Conservation (phyloP, 30 jellyfish, hydroid and myxozoan genomes). For the Sanderia malayensis region DNA sequence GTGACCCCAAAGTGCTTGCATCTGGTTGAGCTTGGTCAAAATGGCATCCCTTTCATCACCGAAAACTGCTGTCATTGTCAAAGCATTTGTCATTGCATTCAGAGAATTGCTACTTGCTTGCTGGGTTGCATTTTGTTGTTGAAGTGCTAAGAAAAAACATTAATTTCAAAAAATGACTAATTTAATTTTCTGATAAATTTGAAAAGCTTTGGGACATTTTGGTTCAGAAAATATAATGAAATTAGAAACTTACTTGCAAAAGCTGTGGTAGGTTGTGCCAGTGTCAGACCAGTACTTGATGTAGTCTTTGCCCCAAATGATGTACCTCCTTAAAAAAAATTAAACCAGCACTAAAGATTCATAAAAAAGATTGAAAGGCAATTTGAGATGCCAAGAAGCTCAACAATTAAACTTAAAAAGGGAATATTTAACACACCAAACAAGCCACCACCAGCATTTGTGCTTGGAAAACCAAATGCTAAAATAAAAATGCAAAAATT, state of each 20-base stretch:
- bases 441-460: neutral
- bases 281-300: slow-evolving; percentile 50
- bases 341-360: no score
- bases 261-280: slow-evolving; percentile 21
- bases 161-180: no score
- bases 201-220: no score
- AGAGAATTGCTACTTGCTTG: slow-evolving; percentile 61
- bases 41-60: slow-evolving; percentile 89
- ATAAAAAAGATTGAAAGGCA: no score
- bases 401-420: no score
- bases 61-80: slow-evolving; percentile 76
- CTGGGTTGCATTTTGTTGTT: slow-evolving; percentile 45
- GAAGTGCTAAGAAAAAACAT: slow-evolving; percentile 4
- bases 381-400: no score
- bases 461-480: neutral
- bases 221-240: no score
- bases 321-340: slow-evolving; percentile 16
- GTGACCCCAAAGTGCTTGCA: slow-evolving; percentile 87
- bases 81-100: slow-evolving; percentile 85
- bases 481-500: neutral
- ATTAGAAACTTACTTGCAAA: neutral
- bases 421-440: no score
- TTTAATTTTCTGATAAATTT: no score
- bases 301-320: slow-evolving; percentile 72
- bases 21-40: slow-evolving; percentile 76